These are phyloP conservation scores for Catocala fraxini DNA, from an alignment of 2,888 invertebrate genomes.

Conservation along the genomic window DNA sequence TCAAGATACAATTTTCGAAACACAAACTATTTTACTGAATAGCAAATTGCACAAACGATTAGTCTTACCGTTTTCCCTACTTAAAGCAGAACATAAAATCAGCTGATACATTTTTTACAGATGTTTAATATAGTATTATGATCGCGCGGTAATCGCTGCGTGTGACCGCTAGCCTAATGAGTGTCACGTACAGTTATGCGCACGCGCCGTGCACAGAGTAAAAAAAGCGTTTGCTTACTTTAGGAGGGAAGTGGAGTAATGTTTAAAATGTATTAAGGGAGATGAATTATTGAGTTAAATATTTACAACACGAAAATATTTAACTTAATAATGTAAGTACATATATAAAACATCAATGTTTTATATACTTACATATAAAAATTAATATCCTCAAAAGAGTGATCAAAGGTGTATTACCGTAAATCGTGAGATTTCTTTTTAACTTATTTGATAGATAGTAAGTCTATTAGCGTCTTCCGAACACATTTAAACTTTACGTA, in stretches of 20 bases:
- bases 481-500: too few species aligned
- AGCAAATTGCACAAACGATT: neutral
- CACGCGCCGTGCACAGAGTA: slow-evolving; percentile 50
- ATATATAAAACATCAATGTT: too few species aligned
- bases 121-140: slow-evolving; percentile 38
- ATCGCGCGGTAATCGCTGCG: slow-evolving; percentile 38
- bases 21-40: neutral
- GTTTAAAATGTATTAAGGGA: neutral
- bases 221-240: slow-evolving; percentile 15
- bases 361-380: too few species aligned
- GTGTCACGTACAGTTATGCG: slow-evolving; percentile 64
- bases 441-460: too few species aligned
- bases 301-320: too few species aligned
- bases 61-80: slow-evolving; percentile 1
- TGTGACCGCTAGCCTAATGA: slow-evolving; percentile 59
- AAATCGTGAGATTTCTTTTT: too few species aligned
- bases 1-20: too few species aligned
- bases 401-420: too few species aligned
- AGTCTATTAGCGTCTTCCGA: too few species aligned
- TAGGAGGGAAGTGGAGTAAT: neutral
- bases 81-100: slow-evolving; percentile 19
- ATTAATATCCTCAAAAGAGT: too few species aligned
- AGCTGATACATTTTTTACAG: slow-evolving; percentile 42
- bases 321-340: too few species aligned
- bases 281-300: too few species aligned